Base-by-base conservation (phyloP, 2,113 vertebrate species). In the Lepisosteus oculatus region DNA sequence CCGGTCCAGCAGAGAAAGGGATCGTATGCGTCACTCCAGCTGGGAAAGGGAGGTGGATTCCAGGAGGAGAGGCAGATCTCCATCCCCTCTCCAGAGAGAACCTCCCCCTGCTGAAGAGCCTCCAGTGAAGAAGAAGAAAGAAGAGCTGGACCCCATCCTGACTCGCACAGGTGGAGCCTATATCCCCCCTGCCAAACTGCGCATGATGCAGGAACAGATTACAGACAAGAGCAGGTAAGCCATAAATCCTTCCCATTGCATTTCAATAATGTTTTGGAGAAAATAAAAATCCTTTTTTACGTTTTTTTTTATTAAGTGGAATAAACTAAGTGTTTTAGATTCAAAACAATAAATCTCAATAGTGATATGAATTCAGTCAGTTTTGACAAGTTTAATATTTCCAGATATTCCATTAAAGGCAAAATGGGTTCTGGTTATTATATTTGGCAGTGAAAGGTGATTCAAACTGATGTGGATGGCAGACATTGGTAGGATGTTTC, bases 191-290 rank as follows among this genome's bases (percentile, higher is more conserved):
- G 97, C 97, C 64, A 97, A 95, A 75, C 94, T 99, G 64, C 91
- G 97, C 69, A 95, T 99, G 94, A 97, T 99, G 97, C 97, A 98
- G 79, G 94, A 95, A 61, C 96, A 98, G 82, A 98, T 99, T 73
- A 95, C 95, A 2, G 97, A 99, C 88, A 99, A 99, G 88, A 98
- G 91, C 80, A 98, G 97, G 97, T 93, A 67, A 76, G 86, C 8
- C 8, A 15, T 15, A 61, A 67, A 8, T 45, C 12, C n/a, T 13
- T 13, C 5, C 57, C 12, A 59, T 8, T 4, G n/a, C 57, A 51
- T 2, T 0, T 12, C 6, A n/a, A 3, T 14, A 12, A 59, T 59
- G n/a, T 59, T n/a, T 59, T 59, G n/a, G 57, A 59, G 14, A 29
- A 29, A 29, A 29, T 29, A 29, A 29, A 29, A 29, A 29, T 29